Base-by-base conservation (phyloP, 2,888 invertebrate genomes). In the Ariolimax columbianus region DNA sequence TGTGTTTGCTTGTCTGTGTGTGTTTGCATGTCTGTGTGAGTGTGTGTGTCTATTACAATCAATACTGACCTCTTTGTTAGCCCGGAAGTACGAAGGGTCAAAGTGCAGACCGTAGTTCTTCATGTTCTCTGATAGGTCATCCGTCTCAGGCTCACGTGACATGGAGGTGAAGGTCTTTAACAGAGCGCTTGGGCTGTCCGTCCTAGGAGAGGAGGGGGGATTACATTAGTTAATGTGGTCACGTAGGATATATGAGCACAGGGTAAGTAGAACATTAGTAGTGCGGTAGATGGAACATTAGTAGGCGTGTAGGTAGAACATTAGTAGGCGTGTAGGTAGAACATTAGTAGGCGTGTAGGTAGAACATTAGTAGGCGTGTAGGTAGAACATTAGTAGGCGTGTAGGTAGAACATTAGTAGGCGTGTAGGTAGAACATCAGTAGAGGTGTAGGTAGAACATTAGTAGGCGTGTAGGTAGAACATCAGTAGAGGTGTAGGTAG, bases 61-160 rank as follows among this genome's bases (percentile, higher is more conserved):
- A 6, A 55, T 47, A 14, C 88, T 82, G 87, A 93, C 93, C 91
- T 93, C 93, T 89, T 90, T 91, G 79, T 91, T 93, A 33, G 92
- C 92, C 82, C 91, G 93, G 89, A 89, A 93, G 79, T 91, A 90
- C n/a, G 88, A 89, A 0, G 91, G 91, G 87, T 93, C 93, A 87
- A 93, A 93, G 0, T 91, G 89, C 17, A 92, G 87, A 0, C 92
- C 93, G 11, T 91, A 89, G 80, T 89, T 91, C 43, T 90, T 90
- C 78, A 91, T 80, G 75, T 90, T 90, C 40, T 87, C 85, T 0
- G 83, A 47, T 30, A 30, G 26, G n/a, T 85, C 83, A 33, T 90
- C 89, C 9, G 89, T 87, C 40, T 90, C 89, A 0, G 90, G 86
- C 38, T 91, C 91, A 26, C 86, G 87, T 14, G 91, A 91, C 36